phyloP scores from a whole-genome alignment of 2,797 vertebrate species.

The Pangasius larnaudii region DNA sequence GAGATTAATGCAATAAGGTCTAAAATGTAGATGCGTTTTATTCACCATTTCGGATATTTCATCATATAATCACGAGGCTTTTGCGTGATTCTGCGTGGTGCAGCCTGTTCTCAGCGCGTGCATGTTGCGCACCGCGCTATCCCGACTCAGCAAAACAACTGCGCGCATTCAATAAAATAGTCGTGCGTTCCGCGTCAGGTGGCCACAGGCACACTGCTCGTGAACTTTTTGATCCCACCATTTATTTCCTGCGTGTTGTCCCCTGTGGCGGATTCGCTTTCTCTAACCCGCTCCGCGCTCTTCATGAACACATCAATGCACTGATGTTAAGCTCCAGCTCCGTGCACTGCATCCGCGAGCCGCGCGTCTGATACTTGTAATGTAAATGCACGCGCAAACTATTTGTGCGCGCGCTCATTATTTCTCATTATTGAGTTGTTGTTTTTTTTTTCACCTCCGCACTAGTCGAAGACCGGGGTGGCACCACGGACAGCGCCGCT shows the following conservation, averaged over 20 bases:
- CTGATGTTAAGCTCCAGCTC: neutral
- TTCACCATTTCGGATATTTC: neutral
- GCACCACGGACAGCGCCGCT: slow-evolving; percentile 59
- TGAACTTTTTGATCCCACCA: neutral
- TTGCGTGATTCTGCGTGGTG: too few relatives aligned
- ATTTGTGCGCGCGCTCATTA: neutral
- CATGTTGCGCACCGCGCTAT: slow-evolving; percentile 12
- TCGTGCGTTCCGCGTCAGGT: neutral
- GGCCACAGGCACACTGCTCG: neutral
- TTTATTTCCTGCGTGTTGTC: slow-evolving; percentile 5
- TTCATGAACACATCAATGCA: neutral
- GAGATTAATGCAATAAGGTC: neutral
- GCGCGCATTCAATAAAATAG: neutral
- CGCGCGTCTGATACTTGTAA: neutral
- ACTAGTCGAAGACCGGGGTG: slow-evolving; percentile 19
- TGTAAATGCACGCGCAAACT: neutral
- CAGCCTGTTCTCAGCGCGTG: neutral
- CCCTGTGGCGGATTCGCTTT: neutral
- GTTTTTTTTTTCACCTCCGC: slow-evolving; percentile 24
- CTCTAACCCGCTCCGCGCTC: neutral
- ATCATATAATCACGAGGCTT: neutral
- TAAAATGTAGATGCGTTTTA: neutral
- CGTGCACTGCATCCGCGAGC: neutral
- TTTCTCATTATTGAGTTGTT: neutral
- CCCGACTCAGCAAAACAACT: slow-evolving; percentile 24